Evolutionary conservation across 2,113 vertebrate genomes (phyloP), one percentile per base, ranked within the genome.

Genomic region (Pao palembangensis): DNA sequence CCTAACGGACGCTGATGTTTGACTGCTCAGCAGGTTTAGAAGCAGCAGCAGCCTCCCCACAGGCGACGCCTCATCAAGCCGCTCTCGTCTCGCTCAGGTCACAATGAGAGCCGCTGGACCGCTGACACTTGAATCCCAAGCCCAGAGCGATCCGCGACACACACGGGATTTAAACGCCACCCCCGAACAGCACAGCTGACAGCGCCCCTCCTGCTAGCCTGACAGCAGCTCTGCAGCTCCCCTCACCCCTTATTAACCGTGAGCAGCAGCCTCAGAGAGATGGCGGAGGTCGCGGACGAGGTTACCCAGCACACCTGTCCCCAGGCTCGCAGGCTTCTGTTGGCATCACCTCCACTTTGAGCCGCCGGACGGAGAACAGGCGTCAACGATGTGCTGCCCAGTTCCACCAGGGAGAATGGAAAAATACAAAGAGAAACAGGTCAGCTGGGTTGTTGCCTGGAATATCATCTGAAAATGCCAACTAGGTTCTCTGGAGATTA

Each of bases 301-400:
- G 67, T 80, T 69, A 74, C 72, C 74, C 60, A 69, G 71, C 73
- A 47, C 75, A 68, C 66, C 71, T 78, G 79, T 82, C 79, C 64
- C 71, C 80, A 44, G 66, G 48, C 64, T 69, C 56, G 67, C 47
- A 62, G 71, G 61, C 67, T 72, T 66, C 53, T 73, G 71, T 68
- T 68, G 71, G 57, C n/a, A 17, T 2, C 14, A 44, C 51, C 17
- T 18, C 20, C 42, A 17, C 80, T 71, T 65, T 72, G 41, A 79
- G 69, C 64, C 28, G 20, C 52, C 48, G 58, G 47, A 62, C 64
- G n/a, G n/a, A 51, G 5, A 58, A 57, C 64, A 67, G 51, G 5
- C 21, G 56, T 38, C 34, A 38, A 38, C 34, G 2, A 38, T 12
- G 3, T 3, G 34, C 34, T 38, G 8, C 34, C 34, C 8, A 38